Base-by-base conservation (phyloP, 1,140 invertebrate genomes). In the Drosophila asahinai region DNA sequence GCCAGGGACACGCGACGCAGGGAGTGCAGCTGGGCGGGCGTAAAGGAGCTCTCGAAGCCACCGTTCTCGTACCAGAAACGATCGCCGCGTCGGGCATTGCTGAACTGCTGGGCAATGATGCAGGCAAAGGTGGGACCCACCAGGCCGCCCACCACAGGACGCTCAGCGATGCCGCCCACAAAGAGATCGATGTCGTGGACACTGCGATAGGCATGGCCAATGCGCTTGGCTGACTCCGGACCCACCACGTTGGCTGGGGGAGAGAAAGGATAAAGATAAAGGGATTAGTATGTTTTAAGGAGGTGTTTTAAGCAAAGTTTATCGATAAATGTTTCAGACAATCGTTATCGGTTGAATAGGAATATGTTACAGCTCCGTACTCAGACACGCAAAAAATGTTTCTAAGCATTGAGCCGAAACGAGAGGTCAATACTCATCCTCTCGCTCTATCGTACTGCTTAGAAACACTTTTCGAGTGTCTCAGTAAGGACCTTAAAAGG, bases 41-140 rank as follows among this genome's bases (percentile, higher is more conserved):
- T 97, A 77, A 98, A 98, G 1, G 96, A 96, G 27, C 94, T 96
- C 62, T 96, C 95, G 30, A 95, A 94, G 11, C 94, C 94, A 1
- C 95, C 95, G 91, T 97, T 97, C 93, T 98, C 97, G 84, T 97
- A 97, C 97, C 98, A 99, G 93, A 99, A 99, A 71, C 98, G 93
- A 94, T 99, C 98, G 36, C 98, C 98, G 91, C 96, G 96, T 5
- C 97, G 95, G 0, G 98, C 93, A 86, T 97, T 97, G 25, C 95
- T 95, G 91, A 99, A 99, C 90, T 99, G 98, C 80, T 98, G 97
- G 1, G 97, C 98, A 17, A 99, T 97, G 63, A 99, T 98, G 87
- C 98, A 99, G 51, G 97, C 98, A 90, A 99, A 98, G 0, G 98
- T 99, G 1, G 98, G 98, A 0, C 98, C 98, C 1, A 99, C 97